Evolutionary conservation across 2,113 vertebrate species (phyloP), one percentile per base, ranked within the genome.

Genomic region (Podarcis cretensis): DNA sequence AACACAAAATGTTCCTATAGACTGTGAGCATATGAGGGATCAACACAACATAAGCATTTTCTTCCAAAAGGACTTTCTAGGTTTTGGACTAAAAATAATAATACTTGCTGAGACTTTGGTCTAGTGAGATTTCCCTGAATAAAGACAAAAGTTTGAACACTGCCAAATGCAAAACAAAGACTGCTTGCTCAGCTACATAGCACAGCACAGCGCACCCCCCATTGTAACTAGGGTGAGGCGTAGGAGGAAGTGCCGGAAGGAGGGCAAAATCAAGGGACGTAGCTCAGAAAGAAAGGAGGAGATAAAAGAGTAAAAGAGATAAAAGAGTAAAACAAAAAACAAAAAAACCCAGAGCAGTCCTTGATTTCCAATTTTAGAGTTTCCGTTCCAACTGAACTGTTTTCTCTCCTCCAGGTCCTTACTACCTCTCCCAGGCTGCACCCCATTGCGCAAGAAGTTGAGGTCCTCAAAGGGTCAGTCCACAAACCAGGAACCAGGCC

Each of bases 1-100:
- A 83, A 75, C 48, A 54, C 48, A 37, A 91, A 94, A 93, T 88
- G 84, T 84, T 90, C 94, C 86, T 90, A 92, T 89, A 77, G 84
- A 63, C 86, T 90, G 30, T 83, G 91, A 93, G 85, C 89, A 35
- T 77, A 90, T n/a, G 20, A 65, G 63, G 69, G 91, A 85, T 75
- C 27, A 32, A 37, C 20, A 54, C 48, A 16, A 35, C 25, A 20
- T 13, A 63, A 63, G 25, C 65, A 83, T 43, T 63, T 63, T 75
- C 71, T 74, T 75, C 73, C 32, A 30, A 30, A 6, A 30, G 32
- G 54, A 40, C 8, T 40, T 27, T 84, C 7, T 76, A 40, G 21
- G 23, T 37, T 76, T 37, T 63, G 18, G 20, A 32, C 30, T 37
- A 25, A 27, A 48, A 81, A 54, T 71, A 57, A 54, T 4, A 59